Evolutionary conservation across 2,888 invertebrate species (phyloP).

Genomic region (Nomada lathburiana): DNA sequence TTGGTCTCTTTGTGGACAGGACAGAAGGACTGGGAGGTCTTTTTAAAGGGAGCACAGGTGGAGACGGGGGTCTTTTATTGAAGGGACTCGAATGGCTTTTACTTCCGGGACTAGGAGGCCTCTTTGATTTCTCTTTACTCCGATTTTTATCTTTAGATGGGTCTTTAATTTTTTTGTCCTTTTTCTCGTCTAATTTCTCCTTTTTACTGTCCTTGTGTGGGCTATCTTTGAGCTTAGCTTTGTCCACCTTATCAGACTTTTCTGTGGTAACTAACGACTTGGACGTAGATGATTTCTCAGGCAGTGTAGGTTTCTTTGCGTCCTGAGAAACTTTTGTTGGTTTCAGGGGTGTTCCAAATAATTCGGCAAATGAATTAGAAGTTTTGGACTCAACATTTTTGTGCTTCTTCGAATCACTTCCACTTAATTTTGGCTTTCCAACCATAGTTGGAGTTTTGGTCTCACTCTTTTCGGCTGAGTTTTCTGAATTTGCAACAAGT

Average conservation of each 20-base stretch:
- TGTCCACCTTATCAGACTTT: constrained; percentile 86
- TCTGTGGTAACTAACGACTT: constrained; percentile 84
- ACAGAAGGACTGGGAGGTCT: constrained; percentile 79
- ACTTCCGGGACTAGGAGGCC: constrained; percentile 83
- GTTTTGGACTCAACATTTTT: constrained; percentile 84
- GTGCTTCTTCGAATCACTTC: constrained; percentile 84
- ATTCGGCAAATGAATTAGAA: constrained; percentile 89
- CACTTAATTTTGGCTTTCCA: constrained; percentile 90
- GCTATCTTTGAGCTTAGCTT: constrained; percentile 85
- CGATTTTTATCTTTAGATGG: constrained; percentile 86
- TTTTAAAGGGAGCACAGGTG: constrained; percentile 77
- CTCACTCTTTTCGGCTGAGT: constrained; percentile 86
- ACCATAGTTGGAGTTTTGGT: constrained; percentile 87
- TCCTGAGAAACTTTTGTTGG: constrained; percentile 90
- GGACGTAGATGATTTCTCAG: constrained; percentile 79
- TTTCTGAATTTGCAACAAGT: constrained; percentile 85
- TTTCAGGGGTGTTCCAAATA: constrained; percentile 94
- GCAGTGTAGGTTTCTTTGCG: constrained; percentile 85
- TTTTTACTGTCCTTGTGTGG: constrained; percentile 86
- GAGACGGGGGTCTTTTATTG: constrained; percentile 76
- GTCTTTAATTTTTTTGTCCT: constrained; percentile 85
- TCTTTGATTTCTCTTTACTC: constrained; percentile 85
- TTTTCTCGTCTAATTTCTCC: constrained; percentile 84
- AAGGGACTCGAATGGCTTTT: constrained; percentile 80
- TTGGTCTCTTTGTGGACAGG: constrained; percentile 73